Conservation (phyloP, 2,113 vertebrate species). For the Marmota flaviventris region DNA sequence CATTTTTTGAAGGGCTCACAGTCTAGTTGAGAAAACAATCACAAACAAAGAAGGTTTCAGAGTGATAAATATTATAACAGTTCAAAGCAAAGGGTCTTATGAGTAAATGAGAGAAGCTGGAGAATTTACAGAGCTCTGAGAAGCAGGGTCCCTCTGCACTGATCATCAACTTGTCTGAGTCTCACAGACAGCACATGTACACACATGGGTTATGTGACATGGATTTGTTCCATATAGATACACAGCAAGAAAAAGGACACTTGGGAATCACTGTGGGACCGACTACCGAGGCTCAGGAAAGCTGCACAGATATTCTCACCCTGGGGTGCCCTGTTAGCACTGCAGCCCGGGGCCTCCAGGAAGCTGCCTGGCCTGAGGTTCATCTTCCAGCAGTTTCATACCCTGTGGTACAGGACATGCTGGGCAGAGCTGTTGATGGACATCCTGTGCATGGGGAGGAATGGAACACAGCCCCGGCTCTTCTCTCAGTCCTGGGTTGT, state of each 20-base stretch:
- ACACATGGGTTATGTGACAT: not conserved
- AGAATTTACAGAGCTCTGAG: not conserved
- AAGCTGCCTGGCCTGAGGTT: fast-evolving
- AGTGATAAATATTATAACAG: not conserved
- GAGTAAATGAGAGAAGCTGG: not conserved
- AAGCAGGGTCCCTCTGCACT: no score
- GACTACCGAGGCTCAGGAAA: not conserved
- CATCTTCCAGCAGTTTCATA: no score
- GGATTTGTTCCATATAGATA: not conserved
- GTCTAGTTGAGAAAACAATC: not conserved
- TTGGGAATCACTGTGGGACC: no score
- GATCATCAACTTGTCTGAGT: no score
- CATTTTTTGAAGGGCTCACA: not conserved
- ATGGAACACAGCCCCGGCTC: no score
- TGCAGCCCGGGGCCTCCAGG: not conserved
- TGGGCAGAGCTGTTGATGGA: not conserved
- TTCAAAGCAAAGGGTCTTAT: not conserved
- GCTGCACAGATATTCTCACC: not conserved
- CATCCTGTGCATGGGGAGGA: not conserved
- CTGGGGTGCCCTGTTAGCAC: fast-evolving
- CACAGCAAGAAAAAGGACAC: no score
- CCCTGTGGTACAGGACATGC: fast-evolving
- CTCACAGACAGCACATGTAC: not conserved
- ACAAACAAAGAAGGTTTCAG: no score
- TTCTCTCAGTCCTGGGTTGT: not conserved